Evolutionary conservation across 1,140 invertebrate genomes (phyloP), one percentile per base, ranked within the genome.

Genomic region (Dreissena rostriformis): DNA sequence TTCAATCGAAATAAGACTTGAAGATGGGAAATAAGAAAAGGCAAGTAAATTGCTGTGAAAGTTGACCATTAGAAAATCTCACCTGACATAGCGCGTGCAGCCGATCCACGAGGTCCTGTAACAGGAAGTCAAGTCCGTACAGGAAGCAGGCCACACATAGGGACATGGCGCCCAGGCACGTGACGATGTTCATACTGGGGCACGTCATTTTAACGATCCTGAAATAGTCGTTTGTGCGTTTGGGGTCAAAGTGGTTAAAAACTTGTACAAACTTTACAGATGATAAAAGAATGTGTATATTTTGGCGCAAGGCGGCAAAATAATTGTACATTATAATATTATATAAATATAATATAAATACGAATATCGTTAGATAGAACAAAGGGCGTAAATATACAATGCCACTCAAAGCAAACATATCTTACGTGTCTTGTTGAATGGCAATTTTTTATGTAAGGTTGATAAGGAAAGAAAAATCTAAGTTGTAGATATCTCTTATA

Each of bases 151-250:
- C 80, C 39, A 75, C 49, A 75, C 71, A 73, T 0, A 82, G 63
- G 19, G 63, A 75, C n/a, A 82, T 74, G 39, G 71, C 80, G 63
- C 80, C 80, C 29, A 68, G 7, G 73, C 80, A 74, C n/a, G 72
- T 75, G 14, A 82, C 55, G 8, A 82, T 74, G 49, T 82, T 82
- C 72, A 82, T 74, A n/a, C 67, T 55, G 0, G 80, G 80, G 57
- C 80, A 74, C 19, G 80, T 65, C 80, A 82, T 82, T 52, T 75
- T 74, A 10, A 82, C 80, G 26, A 82, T 82, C 49, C 80, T 82
- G 72, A 28, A 70, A 79, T 63, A 28, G 17, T n/a, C 26, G 15
- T 29, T 4, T 5, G 12, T 1, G 1, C 29, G 28, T 51, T n/a
- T 72, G 19, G 26, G 15, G 39, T 26, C 2, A 39, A 39, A 5